A percentile compares a stretch with the other conserved stretches of the same genome.
These are phyloP conservation scores for Antheraea yamamai DNA, from an alignment of 2,888 invertebrate genomes.

Conservation along the genomic window DNA sequence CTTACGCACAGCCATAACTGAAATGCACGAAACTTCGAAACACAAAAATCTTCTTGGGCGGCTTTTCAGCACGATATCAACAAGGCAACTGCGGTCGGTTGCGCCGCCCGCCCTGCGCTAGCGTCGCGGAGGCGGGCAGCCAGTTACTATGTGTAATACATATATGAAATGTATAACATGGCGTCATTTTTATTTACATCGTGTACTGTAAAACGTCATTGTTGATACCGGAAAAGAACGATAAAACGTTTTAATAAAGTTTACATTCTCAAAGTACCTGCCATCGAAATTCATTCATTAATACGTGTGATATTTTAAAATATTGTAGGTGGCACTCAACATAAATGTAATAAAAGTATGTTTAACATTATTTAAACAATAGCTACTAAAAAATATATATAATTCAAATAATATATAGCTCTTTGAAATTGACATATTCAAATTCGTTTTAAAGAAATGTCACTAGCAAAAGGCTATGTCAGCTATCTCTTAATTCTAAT, in stretches of 20 bases:
- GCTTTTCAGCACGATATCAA: conserved; percentile 62
- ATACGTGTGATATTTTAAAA: neutral
- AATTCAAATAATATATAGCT: too few species aligned
- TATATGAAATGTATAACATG: conserved; percentile 27
- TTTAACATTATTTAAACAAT: neutral
- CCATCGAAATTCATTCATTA: conserved; percentile 10
- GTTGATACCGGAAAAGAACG: conserved; percentile 32
- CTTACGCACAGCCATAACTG: conserved; percentile 72
- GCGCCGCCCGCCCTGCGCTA: conserved; percentile 68
- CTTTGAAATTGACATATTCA: too few species aligned
- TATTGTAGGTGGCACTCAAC: neutral
- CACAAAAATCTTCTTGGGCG: conserved; percentile 51
- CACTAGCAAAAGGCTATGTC: too few species aligned
- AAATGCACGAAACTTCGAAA: conserved; percentile 49
- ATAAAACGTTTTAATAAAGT: conserved; percentile 30
- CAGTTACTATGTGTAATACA: conserved; percentile 18
- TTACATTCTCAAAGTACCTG: neutral
- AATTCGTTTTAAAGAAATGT: too few species aligned
- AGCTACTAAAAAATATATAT: neutral
- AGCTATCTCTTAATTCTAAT: too few species aligned
- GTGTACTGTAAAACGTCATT: conserved; percentile 29
- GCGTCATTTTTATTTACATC: conserved; percentile 55
- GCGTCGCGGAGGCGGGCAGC: conserved; percentile 62
- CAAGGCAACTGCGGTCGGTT: conserved; percentile 59
- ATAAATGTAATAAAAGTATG: neutral